phyloP scores from a whole-genome alignment of 1,140 invertebrate genomes.

The Brachionus sp. region DNA sequence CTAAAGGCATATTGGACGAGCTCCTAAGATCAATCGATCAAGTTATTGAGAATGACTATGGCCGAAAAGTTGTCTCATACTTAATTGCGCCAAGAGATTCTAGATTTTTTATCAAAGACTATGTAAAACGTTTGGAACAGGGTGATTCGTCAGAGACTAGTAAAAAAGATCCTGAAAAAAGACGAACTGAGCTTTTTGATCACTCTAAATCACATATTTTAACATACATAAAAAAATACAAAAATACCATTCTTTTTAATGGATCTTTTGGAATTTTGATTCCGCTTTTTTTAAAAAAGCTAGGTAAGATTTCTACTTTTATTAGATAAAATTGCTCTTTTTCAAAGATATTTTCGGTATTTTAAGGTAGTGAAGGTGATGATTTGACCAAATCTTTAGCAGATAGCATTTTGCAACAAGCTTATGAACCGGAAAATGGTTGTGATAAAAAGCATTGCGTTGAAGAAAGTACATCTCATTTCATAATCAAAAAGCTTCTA shows the following conservation, averaged over 20 bases:
- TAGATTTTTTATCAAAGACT: conserved; percentile 70
- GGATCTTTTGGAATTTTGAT: conserved; percentile 11
- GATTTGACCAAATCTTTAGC: background rate
- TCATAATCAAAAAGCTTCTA: conserved; percentile 28
- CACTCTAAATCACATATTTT: conserved; percentile 65
- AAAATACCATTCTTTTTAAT: conserved; percentile 48
- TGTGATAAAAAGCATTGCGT: conserved; percentile 1
- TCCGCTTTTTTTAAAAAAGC: conserved; percentile 31
- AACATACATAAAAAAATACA: conserved; percentile 63
- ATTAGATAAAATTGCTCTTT: background rate
- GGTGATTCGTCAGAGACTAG: conserved; percentile 65
- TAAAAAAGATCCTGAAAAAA: conserved; percentile 71
- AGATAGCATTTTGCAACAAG: background rate
- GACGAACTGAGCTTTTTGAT: conserved; percentile 69
- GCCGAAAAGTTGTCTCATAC: conserved; percentile 69
- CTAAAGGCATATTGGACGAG: conserved; percentile 70
- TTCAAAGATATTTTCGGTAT: background rate
- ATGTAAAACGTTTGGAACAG: conserved; percentile 67
- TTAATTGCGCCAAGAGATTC: conserved; percentile 74
- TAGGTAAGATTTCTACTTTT: background rate
- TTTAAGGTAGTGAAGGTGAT: conserved; percentile 10
- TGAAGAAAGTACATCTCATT: conserved; percentile 23
- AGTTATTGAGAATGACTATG: conserved; percentile 68
- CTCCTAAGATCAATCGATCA: conserved; percentile 70
- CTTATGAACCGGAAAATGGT: background rate